Percentiles rank a stretch among this genome's conserved stretches.
Conservation (phyloP, 2,797 vertebrate genomes). For the Podarcis siculus region DNA sequence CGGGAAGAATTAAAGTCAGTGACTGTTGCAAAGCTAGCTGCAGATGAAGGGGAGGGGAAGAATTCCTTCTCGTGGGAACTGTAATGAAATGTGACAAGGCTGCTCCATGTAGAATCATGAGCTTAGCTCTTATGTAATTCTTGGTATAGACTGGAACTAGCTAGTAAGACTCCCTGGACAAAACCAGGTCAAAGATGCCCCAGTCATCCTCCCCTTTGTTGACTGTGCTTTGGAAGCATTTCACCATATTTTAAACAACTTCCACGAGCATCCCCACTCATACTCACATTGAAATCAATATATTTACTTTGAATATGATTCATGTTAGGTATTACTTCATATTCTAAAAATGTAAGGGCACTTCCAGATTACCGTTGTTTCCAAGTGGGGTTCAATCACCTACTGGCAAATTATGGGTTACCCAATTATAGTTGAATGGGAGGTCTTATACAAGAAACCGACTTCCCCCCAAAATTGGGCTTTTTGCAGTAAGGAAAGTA, state of each 20-base stretch:
- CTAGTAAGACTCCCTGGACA: neutral
- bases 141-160: neutral
- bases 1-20: neutral
- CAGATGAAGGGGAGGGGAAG: neutral
- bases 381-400: no score
- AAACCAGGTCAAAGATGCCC: neutral
- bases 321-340: no score
- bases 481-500: no score
- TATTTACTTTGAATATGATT: no score
- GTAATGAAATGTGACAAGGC: neutral
- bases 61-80: neutral
- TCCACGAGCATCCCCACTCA: no score
- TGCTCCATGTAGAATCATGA: neutral
- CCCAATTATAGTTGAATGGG: no score
- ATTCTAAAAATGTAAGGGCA: neutral
- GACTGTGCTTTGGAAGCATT: neutral
- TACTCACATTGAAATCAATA: no score
- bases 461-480: no score
- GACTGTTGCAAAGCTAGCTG: conserved; percentile 24
- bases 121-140: neutral
- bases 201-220: neutral
- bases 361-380: no score
- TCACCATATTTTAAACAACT: neutral
- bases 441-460: no score
- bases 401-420: no score